Evolutionary conservation across 35 echinoderm and acorn worm species (phyloP).

Genomic region (Heliocidaris erythrogramma): DNA sequence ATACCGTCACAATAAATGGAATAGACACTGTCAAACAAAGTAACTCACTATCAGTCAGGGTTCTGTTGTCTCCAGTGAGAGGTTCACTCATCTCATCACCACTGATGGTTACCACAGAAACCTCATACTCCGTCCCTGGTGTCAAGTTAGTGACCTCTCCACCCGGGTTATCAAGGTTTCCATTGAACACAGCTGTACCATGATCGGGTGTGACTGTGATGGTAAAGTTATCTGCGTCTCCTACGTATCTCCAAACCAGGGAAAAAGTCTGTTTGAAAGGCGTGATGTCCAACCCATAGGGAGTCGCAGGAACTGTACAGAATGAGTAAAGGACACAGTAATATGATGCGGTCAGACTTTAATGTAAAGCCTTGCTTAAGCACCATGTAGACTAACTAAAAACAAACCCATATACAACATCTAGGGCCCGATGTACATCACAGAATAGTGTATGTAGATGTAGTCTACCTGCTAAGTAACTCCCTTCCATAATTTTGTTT

Average conservation of each 20-base stretch:
- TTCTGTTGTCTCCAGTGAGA: neutral
- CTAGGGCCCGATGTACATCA: too few relatives aligned
- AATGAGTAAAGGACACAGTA: neutral
- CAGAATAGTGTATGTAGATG: too few relatives aligned
- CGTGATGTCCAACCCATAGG: neutral
- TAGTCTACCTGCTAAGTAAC: too few relatives aligned
- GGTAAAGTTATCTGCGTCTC: neutral
- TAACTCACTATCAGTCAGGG: conserved; percentile 17
- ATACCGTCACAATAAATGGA: too few relatives aligned
- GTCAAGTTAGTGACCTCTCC: neutral
- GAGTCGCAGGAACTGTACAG: neutral
- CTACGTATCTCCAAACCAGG: neutral
- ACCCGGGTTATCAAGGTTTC: neutral
- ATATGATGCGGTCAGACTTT: too few relatives aligned
- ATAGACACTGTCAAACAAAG: neutral
- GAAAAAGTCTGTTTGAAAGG: neutral
- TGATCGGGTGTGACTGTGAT: conserved; percentile 15
- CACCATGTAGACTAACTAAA: too few relatives aligned
- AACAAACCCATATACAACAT: too few relatives aligned
- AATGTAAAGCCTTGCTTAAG: too few relatives aligned
- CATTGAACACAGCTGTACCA: neutral
- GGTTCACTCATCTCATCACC: conserved; percentile 14
- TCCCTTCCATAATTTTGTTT: too few relatives aligned
- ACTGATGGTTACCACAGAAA: conserved; percentile 13
- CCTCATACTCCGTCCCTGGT: neutral